Conservation (phyloP, 1,140 invertebrate species). For the Thereuonema tuberculata region DNA sequence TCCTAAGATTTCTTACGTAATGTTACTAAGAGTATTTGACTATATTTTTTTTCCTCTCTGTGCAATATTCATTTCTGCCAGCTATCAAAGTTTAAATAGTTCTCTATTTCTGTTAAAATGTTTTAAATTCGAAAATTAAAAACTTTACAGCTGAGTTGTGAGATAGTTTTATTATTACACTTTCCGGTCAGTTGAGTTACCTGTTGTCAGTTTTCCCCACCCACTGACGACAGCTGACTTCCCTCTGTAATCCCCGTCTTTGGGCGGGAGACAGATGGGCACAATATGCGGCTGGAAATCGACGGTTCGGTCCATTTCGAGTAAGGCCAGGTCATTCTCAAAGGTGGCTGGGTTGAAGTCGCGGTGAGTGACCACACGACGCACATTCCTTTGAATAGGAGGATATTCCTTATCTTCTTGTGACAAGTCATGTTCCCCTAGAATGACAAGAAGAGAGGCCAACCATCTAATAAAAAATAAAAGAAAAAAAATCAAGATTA, state of each 20-base stretch:
- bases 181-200: too few species aligned
- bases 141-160: too few species aligned
- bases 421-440: slow-evolving; percentile 79
- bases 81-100: too few species aligned
- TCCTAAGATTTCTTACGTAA: too few species aligned
- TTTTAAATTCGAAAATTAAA: too few species aligned
- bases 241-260: slow-evolving; percentile 63
- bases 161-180: too few species aligned
- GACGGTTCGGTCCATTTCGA: slow-evolving; percentile 70
- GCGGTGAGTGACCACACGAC: slow-evolving; percentile 71
- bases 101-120: too few species aligned
- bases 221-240: slow-evolving; percentile 71
- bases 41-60: too few species aligned
- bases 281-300: slow-evolving; percentile 75
- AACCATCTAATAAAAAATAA: slow-evolving; percentile 60
- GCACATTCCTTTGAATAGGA: slow-evolving; percentile 64
- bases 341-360: slow-evolving; percentile 80
- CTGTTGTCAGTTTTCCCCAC: slow-evolving; percentile 49
- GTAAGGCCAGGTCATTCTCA: slow-evolving; percentile 73
- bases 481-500: too few species aligned
- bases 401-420: slow-evolving; percentile 60
- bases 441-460: slow-evolving; percentile 72
- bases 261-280: slow-evolving; percentile 75
- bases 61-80: too few species aligned
- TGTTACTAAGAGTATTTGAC: too few species aligned